phyloP scores from a whole-genome alignment of 2,888 invertebrate genomes.

The Drymonia ruficornis region DNA sequence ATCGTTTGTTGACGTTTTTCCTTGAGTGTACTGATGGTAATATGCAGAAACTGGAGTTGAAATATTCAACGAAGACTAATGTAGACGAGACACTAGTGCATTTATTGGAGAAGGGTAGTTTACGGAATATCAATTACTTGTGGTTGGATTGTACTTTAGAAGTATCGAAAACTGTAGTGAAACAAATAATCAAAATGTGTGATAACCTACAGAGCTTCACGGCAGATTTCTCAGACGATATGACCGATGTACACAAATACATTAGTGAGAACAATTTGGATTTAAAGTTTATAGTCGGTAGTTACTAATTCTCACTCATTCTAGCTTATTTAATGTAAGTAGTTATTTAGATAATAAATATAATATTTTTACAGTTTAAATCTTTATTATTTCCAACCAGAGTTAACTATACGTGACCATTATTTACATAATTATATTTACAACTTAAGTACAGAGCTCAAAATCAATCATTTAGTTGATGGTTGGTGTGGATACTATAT shows the following conservation, averaged over 20 bases:
- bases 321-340: constrained; percentile 25
- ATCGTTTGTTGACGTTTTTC: constrained; percentile 68
- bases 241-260: constrained; percentile 63
- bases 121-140: constrained; percentile 62
- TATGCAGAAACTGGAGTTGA: constrained; percentile 67
- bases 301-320: constrained; percentile 55
- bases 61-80: constrained; percentile 73
- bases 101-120: constrained; percentile 64
- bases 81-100: constrained; percentile 63
- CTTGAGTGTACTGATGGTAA: constrained; percentile 61
- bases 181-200: constrained; percentile 67
- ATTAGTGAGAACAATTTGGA: constrained; percentile 75
- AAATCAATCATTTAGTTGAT: too few relatives aligned
- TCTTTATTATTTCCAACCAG: constrained; percentile 20
- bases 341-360: constrained; percentile 42
- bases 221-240: constrained; percentile 65
- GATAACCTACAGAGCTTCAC: constrained; percentile 68
- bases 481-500: too few relatives aligned
- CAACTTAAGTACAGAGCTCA: too few relatives aligned
- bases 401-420: neutral
- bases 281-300: constrained; percentile 62
- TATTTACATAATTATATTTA: too few relatives aligned
- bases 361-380: constrained; percentile 30
- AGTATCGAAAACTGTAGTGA: constrained; percentile 68
- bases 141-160: constrained; percentile 80